A percentile compares a stretch with the other conserved stretches of the same genome.
Evolutionary conservation across 2,113 vertebrate genomes (phyloP).

Genomic region (Pipa parva): DNA sequence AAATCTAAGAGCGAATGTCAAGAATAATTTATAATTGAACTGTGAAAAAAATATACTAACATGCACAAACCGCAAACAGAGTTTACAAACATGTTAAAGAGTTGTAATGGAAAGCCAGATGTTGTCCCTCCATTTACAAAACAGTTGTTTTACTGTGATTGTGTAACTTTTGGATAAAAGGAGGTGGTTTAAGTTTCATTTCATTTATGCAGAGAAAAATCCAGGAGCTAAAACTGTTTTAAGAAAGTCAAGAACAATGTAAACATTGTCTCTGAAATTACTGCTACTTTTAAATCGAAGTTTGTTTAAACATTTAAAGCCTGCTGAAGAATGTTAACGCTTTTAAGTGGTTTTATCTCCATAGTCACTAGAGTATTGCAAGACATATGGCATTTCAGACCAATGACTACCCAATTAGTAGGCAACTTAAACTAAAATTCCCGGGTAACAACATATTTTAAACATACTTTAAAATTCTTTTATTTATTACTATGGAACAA

Average conservation of each 20-base stretch:
- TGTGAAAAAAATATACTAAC: no score
- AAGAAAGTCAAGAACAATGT: conserved; percentile 18
- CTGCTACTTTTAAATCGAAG: conserved; percentile 43
- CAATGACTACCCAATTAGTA: conserved; percentile 32
- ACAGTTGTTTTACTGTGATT: not conserved
- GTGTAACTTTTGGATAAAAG: not conserved
- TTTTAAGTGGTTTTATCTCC: conserved; percentile 38
- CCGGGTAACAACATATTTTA: conserved; percentile 25
- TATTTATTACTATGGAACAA: conserved; percentile 22
- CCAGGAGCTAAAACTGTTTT: conserved; percentile 18
- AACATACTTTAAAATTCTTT: conserved; percentile 16
- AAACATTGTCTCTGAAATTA: conserved; percentile 37
- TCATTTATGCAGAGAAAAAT: conserved; percentile 22
- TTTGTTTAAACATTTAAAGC: conserved; percentile 42
- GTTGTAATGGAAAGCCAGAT: not conserved
- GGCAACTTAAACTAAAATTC: conserved; percentile 13
- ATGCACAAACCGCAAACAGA: no score
- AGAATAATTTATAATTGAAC: no score
- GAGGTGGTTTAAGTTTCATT: conserved; percentile 16
- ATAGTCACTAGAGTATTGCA: conserved; percentile 16
- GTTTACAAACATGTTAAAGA: not conserved
- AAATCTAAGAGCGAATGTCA: no score
- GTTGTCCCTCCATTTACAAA: not conserved
- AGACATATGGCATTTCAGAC: conserved; percentile 23
- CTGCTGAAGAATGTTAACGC: conserved; percentile 28